phyloP scores from a whole-genome alignment of 2,113 vertebrate genomes.

The Beaufortia kweichowensis region DNA sequence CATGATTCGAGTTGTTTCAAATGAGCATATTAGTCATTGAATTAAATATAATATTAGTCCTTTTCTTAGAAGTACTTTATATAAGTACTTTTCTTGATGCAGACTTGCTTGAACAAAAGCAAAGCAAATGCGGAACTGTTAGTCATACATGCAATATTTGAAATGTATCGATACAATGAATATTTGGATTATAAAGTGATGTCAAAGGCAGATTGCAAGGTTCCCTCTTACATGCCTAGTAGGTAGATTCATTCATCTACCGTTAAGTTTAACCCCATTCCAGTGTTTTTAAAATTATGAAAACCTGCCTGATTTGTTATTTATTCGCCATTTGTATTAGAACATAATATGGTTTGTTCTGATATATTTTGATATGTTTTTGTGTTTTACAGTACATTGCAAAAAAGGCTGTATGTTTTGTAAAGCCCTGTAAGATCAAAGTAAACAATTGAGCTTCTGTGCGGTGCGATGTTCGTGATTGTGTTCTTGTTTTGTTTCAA shows the following conservation, averaged over 20 bases:
- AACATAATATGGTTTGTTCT: neutral
- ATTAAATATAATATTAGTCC: no score
- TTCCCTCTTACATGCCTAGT: neutral
- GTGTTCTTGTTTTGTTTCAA: constrained; percentile 11
- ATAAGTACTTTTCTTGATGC: no score
- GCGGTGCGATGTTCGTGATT: constrained; percentile 21
- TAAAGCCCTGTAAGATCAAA: constrained; percentile 27
- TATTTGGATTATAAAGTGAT: neutral
- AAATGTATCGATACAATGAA: neutral
- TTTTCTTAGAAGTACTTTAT: no score
- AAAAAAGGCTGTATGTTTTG: neutral
- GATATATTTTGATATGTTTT: constrained; percentile 26
- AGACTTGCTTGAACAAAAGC: neutral
- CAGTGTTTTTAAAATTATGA: constrained; percentile 4
- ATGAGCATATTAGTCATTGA: no score
- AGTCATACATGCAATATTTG: neutral
- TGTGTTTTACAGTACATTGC: neutral
- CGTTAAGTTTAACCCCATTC: neutral
- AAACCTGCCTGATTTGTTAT: neutral
- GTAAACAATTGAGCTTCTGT: constrained; percentile 35
- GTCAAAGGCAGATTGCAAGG: neutral
- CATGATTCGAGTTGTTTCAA: no score
- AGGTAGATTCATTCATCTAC: neutral
- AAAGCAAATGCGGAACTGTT: neutral
- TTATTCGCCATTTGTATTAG: neutral